These are phyloP conservation scores for Eucidaris tribuloides DNA, from an alignment of 35 echinoderm and acorn worm genomes.

Conservation along the genomic window DNA sequence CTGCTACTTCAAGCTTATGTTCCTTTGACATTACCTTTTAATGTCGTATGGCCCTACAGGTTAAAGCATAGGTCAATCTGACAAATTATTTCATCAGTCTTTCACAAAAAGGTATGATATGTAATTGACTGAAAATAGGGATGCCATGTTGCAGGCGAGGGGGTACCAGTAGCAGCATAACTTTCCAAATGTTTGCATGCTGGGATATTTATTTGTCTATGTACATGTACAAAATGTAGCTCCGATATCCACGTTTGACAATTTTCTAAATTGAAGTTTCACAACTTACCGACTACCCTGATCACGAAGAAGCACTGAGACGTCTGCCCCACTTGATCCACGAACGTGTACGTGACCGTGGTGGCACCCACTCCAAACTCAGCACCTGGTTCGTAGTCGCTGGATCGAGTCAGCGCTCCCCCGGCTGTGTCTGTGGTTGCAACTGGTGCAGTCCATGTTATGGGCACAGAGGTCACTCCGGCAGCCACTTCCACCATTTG, in stretches of 20 bases:
- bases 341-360: not conserved
- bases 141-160: too few species aligned
- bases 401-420: not conserved
- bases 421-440: not conserved
- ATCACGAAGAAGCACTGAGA: conserved; percentile 1
- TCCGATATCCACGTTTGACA: too few species aligned
- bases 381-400: not conserved
- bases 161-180: too few species aligned
- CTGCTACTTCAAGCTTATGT: not conserved
- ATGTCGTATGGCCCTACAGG: not conserved
- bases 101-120: too few species aligned
- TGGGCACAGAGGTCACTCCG: not conserved
- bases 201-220: too few species aligned
- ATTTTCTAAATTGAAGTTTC: too few species aligned
- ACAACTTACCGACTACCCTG: not conserved
- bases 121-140: too few species aligned
- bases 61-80: too few species aligned
- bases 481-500: not conserved
- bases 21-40: not conserved
- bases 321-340: not conserved
- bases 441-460: not conserved
- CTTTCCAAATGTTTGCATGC: too few species aligned
- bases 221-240: too few species aligned
- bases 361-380: not conserved
- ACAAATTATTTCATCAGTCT: too few species aligned